phyloP scores from a whole-genome alignment of 2,797 vertebrate species.

The Hippoglossus hippoglossus region DNA sequence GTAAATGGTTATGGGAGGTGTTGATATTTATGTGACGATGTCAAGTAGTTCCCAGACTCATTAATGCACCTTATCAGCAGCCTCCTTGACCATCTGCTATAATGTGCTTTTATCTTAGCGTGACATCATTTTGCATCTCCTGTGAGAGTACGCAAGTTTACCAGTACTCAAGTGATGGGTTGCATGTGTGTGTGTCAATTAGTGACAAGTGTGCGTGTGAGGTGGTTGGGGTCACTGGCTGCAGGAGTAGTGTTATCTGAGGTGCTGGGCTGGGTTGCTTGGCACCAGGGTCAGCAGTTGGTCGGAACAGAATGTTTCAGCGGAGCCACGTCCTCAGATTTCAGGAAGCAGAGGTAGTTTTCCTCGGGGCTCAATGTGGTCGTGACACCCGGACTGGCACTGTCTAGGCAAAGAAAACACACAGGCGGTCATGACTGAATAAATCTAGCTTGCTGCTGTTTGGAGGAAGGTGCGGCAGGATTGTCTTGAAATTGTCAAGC shows the following conservation, averaged over 20 bases:
- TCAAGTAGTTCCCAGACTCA: conserved; percentile 10
- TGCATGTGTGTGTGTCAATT: not conserved
- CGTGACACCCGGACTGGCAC: conserved; percentile 30
- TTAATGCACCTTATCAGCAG: conserved; percentile 56
- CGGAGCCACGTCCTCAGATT: conserved; percentile 71
- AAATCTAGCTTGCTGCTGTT: conserved; percentile 10
- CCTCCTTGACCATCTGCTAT: conserved; percentile 43
- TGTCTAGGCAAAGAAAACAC: conserved; percentile 26
- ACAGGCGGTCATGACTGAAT: conserved; percentile 9
- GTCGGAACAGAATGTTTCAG: conserved; percentile 81
- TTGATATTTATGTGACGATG: conserved; percentile 35
- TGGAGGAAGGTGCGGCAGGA: conserved; percentile 25
- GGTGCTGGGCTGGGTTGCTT: conserved; percentile 25
- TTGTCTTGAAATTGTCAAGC: conserved; percentile 22
- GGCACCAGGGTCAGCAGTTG: conserved; percentile 72
- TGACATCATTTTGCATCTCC: conserved; percentile 21
- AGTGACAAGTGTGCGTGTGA: not conserved
- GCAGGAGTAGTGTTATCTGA: conserved; percentile 47
- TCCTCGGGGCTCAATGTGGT: conserved; percentile 36
- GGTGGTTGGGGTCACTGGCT: conserved; percentile 22
- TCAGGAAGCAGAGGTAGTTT: conserved; percentile 77
- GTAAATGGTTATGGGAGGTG: conserved; percentile 30
- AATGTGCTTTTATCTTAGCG: conserved; percentile 39
- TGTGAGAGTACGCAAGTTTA: conserved; percentile 33
- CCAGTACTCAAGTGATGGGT: conserved; percentile 20